These are phyloP conservation scores for Sipha maydis DNA, from an alignment of 2,888 invertebrate species.

Conservation along the genomic window DNA sequence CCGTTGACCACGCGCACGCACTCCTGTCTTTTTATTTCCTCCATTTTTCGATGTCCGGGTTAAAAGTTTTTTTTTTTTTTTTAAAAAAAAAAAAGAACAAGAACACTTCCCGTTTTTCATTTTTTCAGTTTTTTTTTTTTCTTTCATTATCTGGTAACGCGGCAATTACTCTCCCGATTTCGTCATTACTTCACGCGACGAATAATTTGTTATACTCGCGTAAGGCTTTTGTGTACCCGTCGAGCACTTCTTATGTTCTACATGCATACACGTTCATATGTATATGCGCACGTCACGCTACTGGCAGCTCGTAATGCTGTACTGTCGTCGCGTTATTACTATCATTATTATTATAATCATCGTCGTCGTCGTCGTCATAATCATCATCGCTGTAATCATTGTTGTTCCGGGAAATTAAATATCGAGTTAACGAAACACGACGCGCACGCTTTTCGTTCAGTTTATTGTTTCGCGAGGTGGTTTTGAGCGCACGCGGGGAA, in stretches of 20 bases:
- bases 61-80: no score
- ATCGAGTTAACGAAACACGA: neutral
- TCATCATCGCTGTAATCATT: neutral
- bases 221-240: neutral
- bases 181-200: neutral
- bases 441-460: neutral
- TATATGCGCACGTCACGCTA: neutral
- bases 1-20: neutral
- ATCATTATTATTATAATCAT: neutral
- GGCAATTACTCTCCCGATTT: neutral
- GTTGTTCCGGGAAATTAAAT: neutral
- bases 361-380: neutral
- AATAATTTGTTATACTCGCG: neutral
- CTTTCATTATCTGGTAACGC: neutral
- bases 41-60: neutral
- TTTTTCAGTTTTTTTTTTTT: neutral
- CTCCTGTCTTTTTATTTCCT: neutral
- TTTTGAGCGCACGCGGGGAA: neutral
- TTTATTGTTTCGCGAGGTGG: neutral
- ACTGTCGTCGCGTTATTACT: neutral
- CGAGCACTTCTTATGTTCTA: neutral
- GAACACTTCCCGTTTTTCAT: neutral
- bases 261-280: neutral
- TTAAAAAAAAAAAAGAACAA: neutral
- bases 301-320: neutral